Base-by-base conservation (phyloP, 2,797 vertebrate species). In the Ambastaia sidthimunki region DNA sequence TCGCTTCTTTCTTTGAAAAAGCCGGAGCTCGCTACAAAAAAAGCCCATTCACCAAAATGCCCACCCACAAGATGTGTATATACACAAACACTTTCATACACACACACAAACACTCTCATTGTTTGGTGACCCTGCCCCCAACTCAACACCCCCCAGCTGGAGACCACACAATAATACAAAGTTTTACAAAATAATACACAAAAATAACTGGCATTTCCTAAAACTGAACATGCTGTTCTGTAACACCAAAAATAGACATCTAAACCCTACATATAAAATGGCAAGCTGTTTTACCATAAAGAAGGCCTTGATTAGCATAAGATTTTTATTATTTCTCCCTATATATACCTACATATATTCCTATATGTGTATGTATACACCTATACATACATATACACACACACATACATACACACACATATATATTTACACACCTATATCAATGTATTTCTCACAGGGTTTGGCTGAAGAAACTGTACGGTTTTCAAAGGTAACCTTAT, bases 121-220 rank as follows among this genome's bases (percentile, higher is more conserved):
- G 81, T 84, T 81, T 71, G 63, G 69, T 50, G 65, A 44, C 52
- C 83, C 76, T 19, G 55, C 77, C 83, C 81, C 74, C 63, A 81
- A 62, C 16, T 50, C n/a, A 78, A 79, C 62, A 31, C 82, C 25
- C 44, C 76, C 68, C 54, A 73, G 72, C n/a, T 73, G 71, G 50
- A 76, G 84, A 87, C 82, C 82, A 80, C 84, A 85, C 82, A 77
- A 78, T 80, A 41, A 78, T 59, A 44, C 76, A 54, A 75, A 62
- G 59, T 71, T 69, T 67, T 48, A 71, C 67, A 28, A 28, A 28
- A 28, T 28, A 28, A 28, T 28, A 28, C 28, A 28, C 28, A 28
- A 28, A 2, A 28, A 28, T 28, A 28, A 28, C 28, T 28, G 28
- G 28, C 4, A 75, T 80, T 69, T 75, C 21, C 75, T 31, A 70